phyloP scores from a whole-genome alignment of 1,140 invertebrate species.

The Cheumatopsyche charites region DNA sequence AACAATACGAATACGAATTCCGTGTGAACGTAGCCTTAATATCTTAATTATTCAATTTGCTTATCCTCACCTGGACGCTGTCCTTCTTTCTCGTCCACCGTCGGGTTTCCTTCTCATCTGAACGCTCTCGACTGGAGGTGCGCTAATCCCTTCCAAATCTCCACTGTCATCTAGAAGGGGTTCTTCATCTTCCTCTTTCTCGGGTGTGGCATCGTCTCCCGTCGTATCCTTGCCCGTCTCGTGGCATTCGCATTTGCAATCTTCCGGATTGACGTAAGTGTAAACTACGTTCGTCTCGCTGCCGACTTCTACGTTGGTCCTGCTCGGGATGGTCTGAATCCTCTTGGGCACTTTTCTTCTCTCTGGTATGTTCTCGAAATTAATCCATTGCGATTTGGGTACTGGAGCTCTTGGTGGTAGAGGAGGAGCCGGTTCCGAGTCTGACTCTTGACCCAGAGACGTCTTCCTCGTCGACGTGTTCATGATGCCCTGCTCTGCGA shows the following conservation, averaged over 20 bases:
- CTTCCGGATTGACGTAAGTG: constrained; percentile 81
- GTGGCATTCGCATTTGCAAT: constrained; percentile 84
- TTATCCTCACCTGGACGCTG: constrained; percentile 37
- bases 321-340: constrained; percentile 76
- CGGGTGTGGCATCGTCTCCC: constrained; percentile 41
- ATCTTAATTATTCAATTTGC: no score
- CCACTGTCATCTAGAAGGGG: constrained; percentile 50
- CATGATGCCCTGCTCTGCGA: constrained; percentile 65
- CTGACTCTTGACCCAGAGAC: constrained; percentile 40
- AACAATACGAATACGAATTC: no score
- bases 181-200: constrained; percentile 51
- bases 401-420: constrained; percentile 60
- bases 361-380: constrained; percentile 85
- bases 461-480: constrained; percentile 41
- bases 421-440: constrained; percentile 56
- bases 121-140: constrained; percentile 37
- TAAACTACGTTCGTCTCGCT: constrained; percentile 61
- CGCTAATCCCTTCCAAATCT: constrained; percentile 44
- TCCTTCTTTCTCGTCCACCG: constrained; percentile 27
- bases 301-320: constrained; percentile 52
- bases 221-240: constrained; percentile 59
- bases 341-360: constrained; percentile 76
- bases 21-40: no score
- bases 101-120: constrained; percentile 21
- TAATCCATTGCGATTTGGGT: constrained; percentile 73